Base-by-base conservation (phyloP, 2,888 invertebrate species). In the Torymus aiolomorphi region DNA sequence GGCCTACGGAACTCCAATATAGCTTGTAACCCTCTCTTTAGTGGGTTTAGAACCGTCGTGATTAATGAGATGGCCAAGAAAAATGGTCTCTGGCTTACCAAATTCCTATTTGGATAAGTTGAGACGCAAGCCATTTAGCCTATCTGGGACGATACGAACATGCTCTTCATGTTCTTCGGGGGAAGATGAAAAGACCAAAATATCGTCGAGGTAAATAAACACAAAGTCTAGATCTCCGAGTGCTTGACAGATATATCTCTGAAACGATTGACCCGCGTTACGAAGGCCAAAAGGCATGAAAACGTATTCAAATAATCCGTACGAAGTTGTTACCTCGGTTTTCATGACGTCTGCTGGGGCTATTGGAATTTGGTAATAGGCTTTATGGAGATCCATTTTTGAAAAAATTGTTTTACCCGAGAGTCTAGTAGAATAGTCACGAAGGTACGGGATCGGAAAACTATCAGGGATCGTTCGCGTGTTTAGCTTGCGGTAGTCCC, bases 251-350 rank as follows among this genome's bases (percentile, higher is more conserved):
- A 62, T 62, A 62, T 24, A 24, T 24, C n/a, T n/a, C n/a, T n/a
- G n/a, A n/a, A n/a, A n/a, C n/a, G n/a, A n/a, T n/a, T n/a, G n/a
- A n/a, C n/a, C n/a, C n/a, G n/a, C n/a, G n/a, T n/a, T n/a, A n/a
- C n/a, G n/a, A n/a, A n/a, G n/a, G n/a, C n/a, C n/a, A n/a, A n/a
- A n/a, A n/a, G n/a, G n/a, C n/a, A n/a, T n/a, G n/a, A n/a, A n/a
- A n/a, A n/a, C n/a, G n/a, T 13, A 88, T 71, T 90, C 88, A 63
- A 82, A 88, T 0, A 87, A 73, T 0, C 88, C 87, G 72, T 87
- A 87, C 0, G 87, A 86, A n/a, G 86, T 88, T 5, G 72, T 84
- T 2, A 86, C 83, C 0, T 85, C 88, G 0, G 87, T 86, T 70
- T 88, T 88, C 0, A 57, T 79, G 10, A 87, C 80, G 80, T 88